These are phyloP conservation scores for Chaetura pelagica DNA, from an alignment of 2,113 vertebrate species.

Conservation along the genomic window DNA sequence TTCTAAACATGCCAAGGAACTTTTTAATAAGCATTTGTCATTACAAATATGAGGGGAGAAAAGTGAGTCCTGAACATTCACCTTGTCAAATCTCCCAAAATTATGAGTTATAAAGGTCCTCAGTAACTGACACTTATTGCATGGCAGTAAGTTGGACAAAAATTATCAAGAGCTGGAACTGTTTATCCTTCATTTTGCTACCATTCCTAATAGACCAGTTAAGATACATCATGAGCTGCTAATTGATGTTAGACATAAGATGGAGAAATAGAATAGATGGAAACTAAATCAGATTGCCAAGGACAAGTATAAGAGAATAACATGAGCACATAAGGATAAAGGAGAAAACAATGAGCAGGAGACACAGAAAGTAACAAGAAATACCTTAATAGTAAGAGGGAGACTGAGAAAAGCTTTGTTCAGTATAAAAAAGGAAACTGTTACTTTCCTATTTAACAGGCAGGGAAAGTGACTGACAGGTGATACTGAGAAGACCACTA, in stretches of 20 bases:
- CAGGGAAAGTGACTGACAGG: neutral
- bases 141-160: neutral
- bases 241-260: neutral
- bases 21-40: neutral
- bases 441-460: neutral
- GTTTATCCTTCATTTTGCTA: conserved; percentile 8
- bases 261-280: neutral
- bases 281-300: neutral
- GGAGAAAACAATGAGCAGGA: neutral
- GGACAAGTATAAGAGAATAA: neutral
- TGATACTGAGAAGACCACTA: neutral
- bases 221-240: neutral
- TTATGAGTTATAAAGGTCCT: neutral
- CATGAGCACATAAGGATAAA: neutral
- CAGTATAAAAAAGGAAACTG: neutral
- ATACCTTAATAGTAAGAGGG: neutral
- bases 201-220: neutral
- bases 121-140: neutral
- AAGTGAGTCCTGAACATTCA: neutral
- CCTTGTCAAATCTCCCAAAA: conserved; percentile 6
- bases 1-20: neutral
- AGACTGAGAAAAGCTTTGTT: neutral
- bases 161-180: neutral
- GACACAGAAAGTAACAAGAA: neutral
- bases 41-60: neutral